These are phyloP conservation scores for Drosophila mayri DNA, from an alignment of 1,140 invertebrate species.

Conservation along the genomic window DNA sequence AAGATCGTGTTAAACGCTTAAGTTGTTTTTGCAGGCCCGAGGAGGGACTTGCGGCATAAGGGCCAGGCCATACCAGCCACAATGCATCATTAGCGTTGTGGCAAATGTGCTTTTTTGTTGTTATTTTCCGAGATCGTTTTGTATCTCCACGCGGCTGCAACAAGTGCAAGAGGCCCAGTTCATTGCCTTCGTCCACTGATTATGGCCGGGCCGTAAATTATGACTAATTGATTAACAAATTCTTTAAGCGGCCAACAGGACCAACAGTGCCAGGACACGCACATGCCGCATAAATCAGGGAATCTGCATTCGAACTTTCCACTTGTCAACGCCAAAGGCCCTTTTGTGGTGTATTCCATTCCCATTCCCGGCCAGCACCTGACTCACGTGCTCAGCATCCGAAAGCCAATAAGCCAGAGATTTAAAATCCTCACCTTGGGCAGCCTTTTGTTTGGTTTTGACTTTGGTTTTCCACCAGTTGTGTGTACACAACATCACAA, in stretches of 20 bases:
- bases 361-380: conserved; percentile 15
- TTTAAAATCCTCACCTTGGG: conserved; percentile 30
- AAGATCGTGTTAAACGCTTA: conserved; percentile 83
- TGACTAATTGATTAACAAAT: conserved; percentile 83
- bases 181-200: conserved; percentile 69
- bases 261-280: conserved; percentile 53
- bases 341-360: conserved; percentile 53
- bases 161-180: conserved; percentile 72
- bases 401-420: conserved; percentile 42
- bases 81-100: conserved; percentile 80
- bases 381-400: conserved; percentile 74
- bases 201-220: conserved; percentile 76
- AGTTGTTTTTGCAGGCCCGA: conserved; percentile 54
- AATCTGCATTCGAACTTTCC: conserved; percentile 54
- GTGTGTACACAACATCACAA: conserved; percentile 62
- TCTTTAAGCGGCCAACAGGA: conserved; percentile 47
- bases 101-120: conserved; percentile 64
- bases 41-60: conserved; percentile 9
- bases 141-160: conserved; percentile 50
- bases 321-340: conserved; percentile 52
- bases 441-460: conserved; percentile 52
- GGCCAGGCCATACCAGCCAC: conserved; percentile 47
- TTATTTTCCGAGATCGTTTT: conserved; percentile 23
- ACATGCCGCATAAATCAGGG: conserved; percentile 62
- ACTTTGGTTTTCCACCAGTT: conserved; percentile 33